Evolutionary conservation across 2,113 vertebrate species (phyloP), one percentile per base, ranked within the genome.

Genomic region (Microcebus ravelobensis): DNA sequence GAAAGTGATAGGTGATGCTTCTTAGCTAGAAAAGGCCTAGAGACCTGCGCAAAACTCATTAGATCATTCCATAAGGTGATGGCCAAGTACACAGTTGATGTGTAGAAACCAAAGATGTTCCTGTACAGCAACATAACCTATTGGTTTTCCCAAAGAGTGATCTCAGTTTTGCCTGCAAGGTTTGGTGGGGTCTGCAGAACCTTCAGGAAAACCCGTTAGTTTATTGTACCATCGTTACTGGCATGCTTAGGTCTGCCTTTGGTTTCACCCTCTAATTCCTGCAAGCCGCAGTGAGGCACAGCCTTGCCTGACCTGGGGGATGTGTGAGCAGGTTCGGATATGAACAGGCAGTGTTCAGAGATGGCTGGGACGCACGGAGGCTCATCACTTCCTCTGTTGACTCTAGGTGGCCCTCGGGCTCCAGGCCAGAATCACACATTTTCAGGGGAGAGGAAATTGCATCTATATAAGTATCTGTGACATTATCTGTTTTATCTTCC

Each of bases 281-380:
- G 27, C 10, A 4, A 57, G 71, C 59, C 21, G 0, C 12, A 4
- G 6, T 31, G 63, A 8, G 50, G 20, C 17, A 0, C 39, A n/a
- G 63, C 48, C 76, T 52, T 18, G 31, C 55, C 50, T 42, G 77
- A 82, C 74, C 57, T 6, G 31, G 2, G 14, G 55, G 29, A n/a
- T 9, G 20, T 10, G 18, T 21, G 14, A n/a, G 45, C 36, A 63
- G 74, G 34, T 18, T 21, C 10, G 21, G 3, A n/a, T 0, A 14
- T 3, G 23, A 52, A 50, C 67, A 10, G 1, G 55, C 23, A 9
- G 74, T 77, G 48, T 70, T 1, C 0, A 31, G 59, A 39, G 31
- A 27, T 9, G 61, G n/a, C 42, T 1, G 3, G 45, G 29, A 36
- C 0, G 1, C n/a, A 11, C 0, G 2, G 7, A 4, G 8, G 25